Evolutionary conservation across 2,113 vertebrate genomes (phyloP), one percentile per base, ranked within the genome.

Genomic region (Chlorodrepanis virens): DNA sequence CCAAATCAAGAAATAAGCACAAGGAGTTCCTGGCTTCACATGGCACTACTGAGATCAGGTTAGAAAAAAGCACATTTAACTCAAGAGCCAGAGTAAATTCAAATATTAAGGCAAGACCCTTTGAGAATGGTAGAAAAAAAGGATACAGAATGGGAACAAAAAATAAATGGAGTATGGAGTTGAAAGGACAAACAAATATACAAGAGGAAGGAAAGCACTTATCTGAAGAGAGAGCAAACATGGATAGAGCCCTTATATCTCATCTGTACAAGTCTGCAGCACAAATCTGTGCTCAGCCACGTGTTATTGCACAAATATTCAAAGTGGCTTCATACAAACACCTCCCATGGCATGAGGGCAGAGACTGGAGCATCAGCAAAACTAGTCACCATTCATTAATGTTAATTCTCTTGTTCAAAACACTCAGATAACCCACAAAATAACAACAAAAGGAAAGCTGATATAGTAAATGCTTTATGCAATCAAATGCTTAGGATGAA

Each of bases 321-420:
- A 14, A 35, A 83, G 21, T 2, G 25, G 9, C 70, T 72, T 45
- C 75, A 16, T 4, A 53, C 15, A 45, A 76, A 35, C 33, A 69
- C 49, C 24, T 49, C 1, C 2, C 2, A 0, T 0, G 21, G n/a
- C 49, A 29, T 3, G 10, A 69, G 31, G 60, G 33, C 61, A 90
- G 24, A 77, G 33, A 14, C 24, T 10, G 50, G n/a, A 10, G 14
- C 61, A 79, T 39, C 57, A 69, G 57, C 54, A 77, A 29, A 84
- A 28, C 31, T 10, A 42, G 14, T 72, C 61, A 45, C 19, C n/a
- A 24, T 12, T 56, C 50, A 27, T 52, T 69, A 37, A 35, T 2
- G 13, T n/a, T 61, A 65, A 65, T 50, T 77, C 49, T 70, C 44
- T n/a, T 7, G 20, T 60, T 83, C 12, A 42, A 45, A 93, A 69